Conservation (phyloP, 2,888 invertebrate species). For the Leptinotarsa haldemani region DNA sequence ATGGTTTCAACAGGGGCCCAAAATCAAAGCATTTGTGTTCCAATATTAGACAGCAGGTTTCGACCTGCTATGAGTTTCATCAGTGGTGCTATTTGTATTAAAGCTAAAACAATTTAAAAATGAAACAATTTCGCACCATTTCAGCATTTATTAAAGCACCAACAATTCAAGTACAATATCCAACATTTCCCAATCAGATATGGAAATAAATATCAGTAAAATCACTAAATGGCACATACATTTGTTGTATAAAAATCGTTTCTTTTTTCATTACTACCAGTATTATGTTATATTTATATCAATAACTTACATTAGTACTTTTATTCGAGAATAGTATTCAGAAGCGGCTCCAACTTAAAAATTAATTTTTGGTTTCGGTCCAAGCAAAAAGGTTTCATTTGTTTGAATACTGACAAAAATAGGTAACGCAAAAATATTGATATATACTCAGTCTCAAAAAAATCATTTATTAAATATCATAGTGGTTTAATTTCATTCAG, state of each 20-base stretch:
- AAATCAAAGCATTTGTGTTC: too few relatives aligned
- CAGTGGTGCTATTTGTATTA: background rate
- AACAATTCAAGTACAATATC: background rate
- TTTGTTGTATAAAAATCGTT: background rate
- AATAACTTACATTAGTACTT: background rate
- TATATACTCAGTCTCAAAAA: background rate
- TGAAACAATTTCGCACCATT: background rate
- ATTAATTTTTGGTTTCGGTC: constrained; percentile 22
- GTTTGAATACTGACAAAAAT: constrained; percentile 11
- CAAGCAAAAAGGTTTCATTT: constrained; percentile 11
- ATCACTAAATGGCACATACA: constrained; percentile 5
- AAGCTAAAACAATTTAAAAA: background rate
- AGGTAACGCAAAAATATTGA: constrained; percentile 7
- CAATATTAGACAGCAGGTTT: too few relatives aligned
- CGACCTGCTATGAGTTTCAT: too few relatives aligned
- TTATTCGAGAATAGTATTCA: background rate
- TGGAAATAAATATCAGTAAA: background rate
- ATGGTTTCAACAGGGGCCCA: too few relatives aligned
- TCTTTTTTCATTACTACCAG: background rate
- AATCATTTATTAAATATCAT: background rate
- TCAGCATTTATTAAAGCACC: constrained; percentile 8
- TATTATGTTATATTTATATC: background rate
- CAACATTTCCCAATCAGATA: background rate
- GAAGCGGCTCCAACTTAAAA: constrained; percentile 9
- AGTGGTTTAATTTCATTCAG: too few relatives aligned